Evolutionary conservation across 2,888 invertebrate genomes (phyloP), one percentile per base, ranked within the genome.

Genomic region (Merodon equestris): DNA sequence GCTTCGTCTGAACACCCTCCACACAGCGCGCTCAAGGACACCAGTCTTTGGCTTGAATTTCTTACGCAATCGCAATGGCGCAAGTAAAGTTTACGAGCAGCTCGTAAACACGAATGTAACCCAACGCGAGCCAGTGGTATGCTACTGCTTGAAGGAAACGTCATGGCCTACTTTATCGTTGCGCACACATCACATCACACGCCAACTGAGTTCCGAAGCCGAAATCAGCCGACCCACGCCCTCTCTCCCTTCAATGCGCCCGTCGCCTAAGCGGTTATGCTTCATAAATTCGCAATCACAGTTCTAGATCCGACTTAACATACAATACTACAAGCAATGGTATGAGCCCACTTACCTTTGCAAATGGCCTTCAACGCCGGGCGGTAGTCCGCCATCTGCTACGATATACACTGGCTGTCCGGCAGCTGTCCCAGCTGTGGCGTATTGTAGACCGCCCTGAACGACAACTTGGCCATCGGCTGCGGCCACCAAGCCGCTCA

Each of bases 331-430:
- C n/a, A 18, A 42, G 4, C 13, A 13, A 17, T 14, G 5, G 7
- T 27, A 57, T 67, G 68, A 81, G 53, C 67, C 76, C 60, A 87
- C 88, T 87, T 83, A 88, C 88, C 88, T 87, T 82, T 89, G 88
- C 48, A 88, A 82, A 81, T 88, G 88, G 73, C 87, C 87, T 83
- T 88, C 87, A 18, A 88, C 89, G 45, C 85, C 86, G 34, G 85
- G 83, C 47, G 87, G 86, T 81, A 87, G 74, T 15, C 84, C 83
- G 34, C 86, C 84, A 70, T 88, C 88, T 44, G 88, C 83, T 1
- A 89, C 88, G 63, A 89, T 89, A 67, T 87, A 88, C n/a, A 89
- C 89, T 9, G 89, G 88, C 70, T 88, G 88, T 9, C 88, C 88
- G 5, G 86, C 86, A 54, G 85, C 85, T 48, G 84, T 84, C 36